These are phyloP conservation scores for Papilio elwesi DNA, from an alignment of 2,888 invertebrate species.

Conservation along the genomic window DNA sequence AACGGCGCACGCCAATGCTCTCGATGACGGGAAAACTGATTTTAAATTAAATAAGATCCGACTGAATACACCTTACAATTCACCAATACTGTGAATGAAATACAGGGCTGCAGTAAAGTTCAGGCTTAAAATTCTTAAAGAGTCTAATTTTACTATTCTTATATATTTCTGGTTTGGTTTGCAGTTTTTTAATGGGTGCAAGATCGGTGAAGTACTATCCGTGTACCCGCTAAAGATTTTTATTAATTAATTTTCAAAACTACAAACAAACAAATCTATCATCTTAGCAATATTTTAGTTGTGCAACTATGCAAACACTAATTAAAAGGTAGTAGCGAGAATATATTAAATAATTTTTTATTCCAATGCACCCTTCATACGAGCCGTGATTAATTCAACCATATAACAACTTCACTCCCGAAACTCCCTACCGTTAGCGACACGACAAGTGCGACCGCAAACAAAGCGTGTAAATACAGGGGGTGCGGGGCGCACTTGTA, in stretches of 20 bases:
- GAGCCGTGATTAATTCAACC: slow-evolving; percentile 22
- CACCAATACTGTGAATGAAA: too few species aligned
- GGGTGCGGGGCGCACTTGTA: slow-evolving; percentile 53
- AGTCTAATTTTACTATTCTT: too few species aligned
- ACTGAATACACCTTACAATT: too few species aligned
- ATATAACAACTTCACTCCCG: slow-evolving; percentile 43
- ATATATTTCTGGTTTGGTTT: too few species aligned
- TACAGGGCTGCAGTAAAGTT: too few species aligned
- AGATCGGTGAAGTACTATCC: too few species aligned
- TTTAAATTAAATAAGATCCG: too few species aligned
- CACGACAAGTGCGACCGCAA: slow-evolving; percentile 67
- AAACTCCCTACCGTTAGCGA: slow-evolving; percentile 45
- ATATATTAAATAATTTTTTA: not conserved
- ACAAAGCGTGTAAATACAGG: slow-evolving; percentile 58
- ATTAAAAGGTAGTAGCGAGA: not conserved
- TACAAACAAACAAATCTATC: too few species aligned
- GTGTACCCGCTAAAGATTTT: too few species aligned
- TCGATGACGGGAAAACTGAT: not conserved
- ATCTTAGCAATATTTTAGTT: not conserved
- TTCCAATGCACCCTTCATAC: slow-evolving; percentile 13
- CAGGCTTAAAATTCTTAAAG: too few species aligned
- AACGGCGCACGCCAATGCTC: not conserved
- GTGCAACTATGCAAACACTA: not conserved
- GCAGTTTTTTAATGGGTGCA: too few species aligned
- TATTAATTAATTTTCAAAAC: too few species aligned